Evolutionary conservation across 2,113 vertebrate genomes (phyloP), one percentile per base, ranked within the genome.

Genomic region (Onychostruthus taczanowskii): DNA sequence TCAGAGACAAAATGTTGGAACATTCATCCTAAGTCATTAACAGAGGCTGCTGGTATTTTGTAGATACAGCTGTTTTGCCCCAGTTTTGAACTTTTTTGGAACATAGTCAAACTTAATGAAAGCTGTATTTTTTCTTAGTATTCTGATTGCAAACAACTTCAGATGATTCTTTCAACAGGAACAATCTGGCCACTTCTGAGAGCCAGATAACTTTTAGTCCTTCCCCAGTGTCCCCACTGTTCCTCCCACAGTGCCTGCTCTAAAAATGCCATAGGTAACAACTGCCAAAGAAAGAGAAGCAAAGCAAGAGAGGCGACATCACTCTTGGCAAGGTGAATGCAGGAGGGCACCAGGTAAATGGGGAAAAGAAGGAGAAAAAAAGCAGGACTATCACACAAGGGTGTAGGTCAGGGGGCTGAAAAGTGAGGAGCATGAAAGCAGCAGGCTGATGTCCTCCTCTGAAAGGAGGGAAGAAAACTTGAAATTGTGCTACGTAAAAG

Each of bases 281-380:
- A 16, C 10, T 69, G 21, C 69, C 70, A 55, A 39, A 37, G 46
- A 28, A 53, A 39, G 15, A 43, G 39, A 67, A 59, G n/a, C 17
- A 66, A 30, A 88, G 12, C 20, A 47, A 43, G 47, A 46, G 10
- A 31, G n/a, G 4, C 28, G 90, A 24, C 14, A 35, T 47, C 39
- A 8, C 3, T 67, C 31, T 17, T 59, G 30, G 66, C 0, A 1
- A 90, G 16, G 22, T 41, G 22, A 31, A 67, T n/a, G n/a, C 28
- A 78, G 41, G 11, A 84, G 31, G 21, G 7, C 20, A 59, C 17
- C 0, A 0, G 6, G 28, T 9, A 63, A 63, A 19, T 3, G 1
- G 10, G 9, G 17, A 72, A 83, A 13, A 85, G 50, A 20, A 58
- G 5, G 14, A 66, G 35, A 43, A 53, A 55, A 10, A 11, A 75